These are phyloP conservation scores for Sinosuthora webbiana DNA, from an alignment of 2,113 vertebrate genomes.

Conservation along the genomic window DNA sequence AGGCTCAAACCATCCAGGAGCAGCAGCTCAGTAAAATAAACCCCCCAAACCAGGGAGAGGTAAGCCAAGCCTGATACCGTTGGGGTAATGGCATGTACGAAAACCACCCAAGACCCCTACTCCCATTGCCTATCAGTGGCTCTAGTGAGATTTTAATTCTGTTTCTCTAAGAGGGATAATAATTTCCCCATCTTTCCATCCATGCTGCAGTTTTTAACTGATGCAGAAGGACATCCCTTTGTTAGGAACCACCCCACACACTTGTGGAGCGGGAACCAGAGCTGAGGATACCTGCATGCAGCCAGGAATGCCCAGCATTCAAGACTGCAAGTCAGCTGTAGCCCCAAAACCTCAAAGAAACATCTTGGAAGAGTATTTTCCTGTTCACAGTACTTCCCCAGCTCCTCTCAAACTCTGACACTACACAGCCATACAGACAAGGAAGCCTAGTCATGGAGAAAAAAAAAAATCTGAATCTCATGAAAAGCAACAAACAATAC, in stretches of 20 bases:
- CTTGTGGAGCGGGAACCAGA: not conserved
- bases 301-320: not conserved
- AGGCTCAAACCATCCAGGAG: not conserved
- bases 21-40: not conserved
- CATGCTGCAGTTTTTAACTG: not conserved
- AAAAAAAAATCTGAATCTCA: not conserved
- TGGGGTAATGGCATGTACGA: not conserved
- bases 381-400: not conserved
- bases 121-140: not conserved
- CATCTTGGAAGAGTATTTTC: not conserved
- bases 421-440: not conserved
- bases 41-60: not conserved
- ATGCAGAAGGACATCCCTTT: not conserved
- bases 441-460: not conserved
- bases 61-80: not conserved
- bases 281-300: not conserved
- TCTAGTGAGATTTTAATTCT: not conserved
- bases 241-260: not conserved
- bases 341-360: not conserved
- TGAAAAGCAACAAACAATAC: not conserved
- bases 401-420: not conserved
- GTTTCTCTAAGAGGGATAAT: not conserved
- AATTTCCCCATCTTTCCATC: not conserved
- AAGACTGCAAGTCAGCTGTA: not conserved
- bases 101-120: not conserved